A percentile compares a stretch with the other conserved stretches of the same genome.
Evolutionary conservation across 1,140 invertebrate species (phyloP).

Genomic region (Subanguina moxae): DNA sequence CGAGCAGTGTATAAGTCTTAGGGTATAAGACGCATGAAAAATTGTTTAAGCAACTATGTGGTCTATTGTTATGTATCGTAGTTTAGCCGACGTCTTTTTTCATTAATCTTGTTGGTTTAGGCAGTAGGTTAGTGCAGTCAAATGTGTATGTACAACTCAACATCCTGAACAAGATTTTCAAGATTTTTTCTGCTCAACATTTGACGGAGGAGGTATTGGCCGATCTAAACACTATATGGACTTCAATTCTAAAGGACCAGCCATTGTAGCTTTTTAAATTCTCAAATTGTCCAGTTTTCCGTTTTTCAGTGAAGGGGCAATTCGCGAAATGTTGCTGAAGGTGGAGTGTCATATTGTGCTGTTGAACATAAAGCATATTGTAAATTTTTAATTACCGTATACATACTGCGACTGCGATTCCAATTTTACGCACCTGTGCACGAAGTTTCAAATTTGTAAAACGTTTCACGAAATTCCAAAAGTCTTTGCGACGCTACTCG

Average conservation of each 20-base stretch:
- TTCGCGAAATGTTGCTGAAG: conserved; percentile 16
- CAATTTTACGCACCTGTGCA: no score
- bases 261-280: conserved; percentile 15
- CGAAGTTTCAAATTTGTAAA: neutral
- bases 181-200: conserved; percentile 5
- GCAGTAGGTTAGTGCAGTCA: conserved; percentile 7
- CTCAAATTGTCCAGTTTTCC: neutral
- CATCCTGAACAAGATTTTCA: conserved; percentile 12
- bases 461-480: neutral
- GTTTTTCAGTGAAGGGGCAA: conserved; percentile 10
- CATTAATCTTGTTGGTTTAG: conserved; percentile 3
- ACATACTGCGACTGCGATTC: neutral
- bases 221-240: conserved; percentile 14
- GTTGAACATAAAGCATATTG: conserved; percentile 10
- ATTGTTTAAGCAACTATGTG: no score
- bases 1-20: no score
- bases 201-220: neutral
- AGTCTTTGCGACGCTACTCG: no score
- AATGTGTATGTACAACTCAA: conserved; percentile 1
- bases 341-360: conserved; percentile 17
- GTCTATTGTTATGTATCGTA: no score
- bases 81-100: neutral
- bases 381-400: conserved; percentile 15
- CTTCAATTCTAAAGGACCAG: conserved; percentile 7
- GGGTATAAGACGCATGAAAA: no score